Percentiles rank a stretch among this genome's conserved stretches.
These are phyloP conservation scores for Rhinogobio ventralis DNA, from an alignment of 2,797 vertebrate genomes.

Conservation along the genomic window DNA sequence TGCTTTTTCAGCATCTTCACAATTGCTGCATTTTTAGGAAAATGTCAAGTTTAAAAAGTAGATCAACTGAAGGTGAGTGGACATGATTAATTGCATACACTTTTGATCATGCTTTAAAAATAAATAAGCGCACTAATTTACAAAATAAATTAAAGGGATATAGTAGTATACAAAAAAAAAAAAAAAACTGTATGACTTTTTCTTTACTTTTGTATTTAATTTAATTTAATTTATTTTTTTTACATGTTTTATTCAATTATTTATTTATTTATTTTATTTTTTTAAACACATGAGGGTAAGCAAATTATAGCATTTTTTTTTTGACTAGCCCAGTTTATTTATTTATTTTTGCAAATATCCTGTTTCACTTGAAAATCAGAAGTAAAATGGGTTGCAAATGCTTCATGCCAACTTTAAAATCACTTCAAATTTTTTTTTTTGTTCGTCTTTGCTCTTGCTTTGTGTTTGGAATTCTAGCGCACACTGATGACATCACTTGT, in stretches of 20 bases:
- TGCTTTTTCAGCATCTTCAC: not conserved
- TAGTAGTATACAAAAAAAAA: not conserved
- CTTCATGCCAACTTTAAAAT: not conserved
- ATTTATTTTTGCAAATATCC: not conserved
- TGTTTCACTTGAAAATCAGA: not conserved
- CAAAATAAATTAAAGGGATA: not conserved
- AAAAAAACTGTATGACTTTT: no score
- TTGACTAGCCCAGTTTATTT: not conserved
- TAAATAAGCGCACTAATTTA: not conserved
- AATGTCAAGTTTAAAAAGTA: not conserved
- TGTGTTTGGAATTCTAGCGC: constrained; percentile 13
- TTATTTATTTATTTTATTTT: no score
- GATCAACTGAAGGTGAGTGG: not conserved
- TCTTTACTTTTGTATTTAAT: no score
- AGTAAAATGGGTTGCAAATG: not conserved
- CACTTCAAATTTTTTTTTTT: not conserved
- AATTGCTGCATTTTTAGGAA: not conserved
- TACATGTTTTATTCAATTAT: no score
- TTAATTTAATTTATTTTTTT: no score
- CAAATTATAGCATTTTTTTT: not conserved
- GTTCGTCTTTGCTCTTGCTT: not conserved
- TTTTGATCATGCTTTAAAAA: not conserved
- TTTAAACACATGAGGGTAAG: not conserved
- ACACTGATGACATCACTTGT: constrained; percentile 58
- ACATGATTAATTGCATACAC: not conserved